phyloP scores from a whole-genome alignment of 2,888 invertebrate species.

The Autographa pulchrina region DNA sequence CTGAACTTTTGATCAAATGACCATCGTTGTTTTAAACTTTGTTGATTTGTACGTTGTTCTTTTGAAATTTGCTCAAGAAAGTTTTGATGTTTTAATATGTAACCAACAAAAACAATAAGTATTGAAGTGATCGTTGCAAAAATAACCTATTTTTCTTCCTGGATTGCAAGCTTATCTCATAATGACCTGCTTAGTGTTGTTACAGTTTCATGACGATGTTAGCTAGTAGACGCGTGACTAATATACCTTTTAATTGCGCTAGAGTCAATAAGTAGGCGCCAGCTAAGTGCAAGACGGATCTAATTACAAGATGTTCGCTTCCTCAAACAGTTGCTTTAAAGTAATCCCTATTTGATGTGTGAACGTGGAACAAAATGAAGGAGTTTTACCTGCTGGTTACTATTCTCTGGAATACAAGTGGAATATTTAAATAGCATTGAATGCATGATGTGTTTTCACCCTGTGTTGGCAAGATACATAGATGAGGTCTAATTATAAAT shows the following conservation, averaged over 20 bases:
- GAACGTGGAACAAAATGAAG: background rate
- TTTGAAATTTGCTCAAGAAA: too few species aligned
- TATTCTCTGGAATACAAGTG: background rate
- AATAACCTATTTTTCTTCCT: too few species aligned
- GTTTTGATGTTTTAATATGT: too few species aligned
- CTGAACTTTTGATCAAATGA: too few species aligned
- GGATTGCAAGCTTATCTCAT: too few species aligned
- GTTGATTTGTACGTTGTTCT: too few species aligned
- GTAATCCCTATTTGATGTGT: background rate
- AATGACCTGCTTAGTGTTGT: too few species aligned
- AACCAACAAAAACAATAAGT: too few species aligned
- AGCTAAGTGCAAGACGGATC: background rate
- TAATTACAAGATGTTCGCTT: slow-evolving; percentile 2
- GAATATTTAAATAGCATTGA: background rate
- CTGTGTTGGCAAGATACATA: background rate
- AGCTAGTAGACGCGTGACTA: too few species aligned
- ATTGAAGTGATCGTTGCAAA: too few species aligned
- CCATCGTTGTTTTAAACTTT: too few species aligned
- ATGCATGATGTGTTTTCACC: background rate
- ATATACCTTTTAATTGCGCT: background rate
- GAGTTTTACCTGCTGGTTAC: background rate
- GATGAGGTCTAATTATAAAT: background rate
- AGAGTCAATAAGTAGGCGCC: background rate
- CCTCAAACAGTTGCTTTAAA: slow-evolving; percentile 2
- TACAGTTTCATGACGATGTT: too few species aligned